These are phyloP conservation scores for Acleris sparsana DNA, from an alignment of 2,888 invertebrate species.

Conservation along the genomic window DNA sequence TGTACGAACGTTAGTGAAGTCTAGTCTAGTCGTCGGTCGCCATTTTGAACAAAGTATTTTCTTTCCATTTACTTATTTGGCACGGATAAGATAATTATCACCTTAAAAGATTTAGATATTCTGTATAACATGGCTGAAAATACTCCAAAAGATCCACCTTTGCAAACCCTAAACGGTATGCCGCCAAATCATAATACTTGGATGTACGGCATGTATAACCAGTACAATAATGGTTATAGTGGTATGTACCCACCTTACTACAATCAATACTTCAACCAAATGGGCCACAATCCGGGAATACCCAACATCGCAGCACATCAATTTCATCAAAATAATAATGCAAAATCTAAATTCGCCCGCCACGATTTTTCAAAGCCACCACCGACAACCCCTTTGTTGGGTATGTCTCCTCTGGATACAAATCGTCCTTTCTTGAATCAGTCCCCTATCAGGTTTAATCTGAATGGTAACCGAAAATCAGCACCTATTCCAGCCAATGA, in stretches of 20 bases:
- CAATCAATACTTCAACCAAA: constrained; percentile 77
- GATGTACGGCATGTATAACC: constrained; percentile 73
- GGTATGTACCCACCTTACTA: constrained; percentile 77
- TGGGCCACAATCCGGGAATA: constrained; percentile 62
- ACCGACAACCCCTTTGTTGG: constrained; percentile 66
- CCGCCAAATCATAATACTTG: constrained; percentile 72
- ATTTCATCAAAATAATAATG: constrained; percentile 64
- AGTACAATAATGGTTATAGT: constrained; percentile 70
- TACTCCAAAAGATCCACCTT: constrained; percentile 71
- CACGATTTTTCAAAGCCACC: constrained; percentile 53
- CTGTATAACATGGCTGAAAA: constrained; percentile 67
- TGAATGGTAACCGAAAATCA: constrained; percentile 70
- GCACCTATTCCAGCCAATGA: constrained; percentile 68
- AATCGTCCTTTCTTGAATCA: constrained; percentile 75
- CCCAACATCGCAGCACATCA: constrained; percentile 58
- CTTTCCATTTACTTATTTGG: constrained; percentile 1
- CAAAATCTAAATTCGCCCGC: constrained; percentile 57
- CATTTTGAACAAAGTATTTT: constrained; percentile 51
- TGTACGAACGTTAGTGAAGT: background rate
- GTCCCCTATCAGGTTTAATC: constrained; percentile 76
- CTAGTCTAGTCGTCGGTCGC: constrained; percentile 45
- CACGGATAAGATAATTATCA: constrained; percentile 33
- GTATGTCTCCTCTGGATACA: constrained; percentile 73
- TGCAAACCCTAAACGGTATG: constrained; percentile 76
- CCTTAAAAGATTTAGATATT: constrained; percentile 23